Evolutionary conservation across 2,113 vertebrate species (phyloP), one percentile per base, ranked within the genome.

Genomic region (Chionomys nivalis): DNA sequence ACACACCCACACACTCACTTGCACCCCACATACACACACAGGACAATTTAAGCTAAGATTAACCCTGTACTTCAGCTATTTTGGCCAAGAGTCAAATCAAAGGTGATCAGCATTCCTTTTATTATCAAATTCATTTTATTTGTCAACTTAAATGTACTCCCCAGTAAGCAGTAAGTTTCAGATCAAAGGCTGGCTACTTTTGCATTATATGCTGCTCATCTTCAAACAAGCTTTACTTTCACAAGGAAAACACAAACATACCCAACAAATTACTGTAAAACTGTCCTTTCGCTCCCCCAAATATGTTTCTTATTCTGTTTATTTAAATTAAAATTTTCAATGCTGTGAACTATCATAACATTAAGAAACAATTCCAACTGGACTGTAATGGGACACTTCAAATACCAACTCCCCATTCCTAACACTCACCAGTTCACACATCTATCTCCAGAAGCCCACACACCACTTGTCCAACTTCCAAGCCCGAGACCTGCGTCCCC

Each of bases 31-130:
- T 1, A 21, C 76, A 17, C 76, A 33, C 76, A 52, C 76, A 36
- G 4, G 93, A 85, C 95, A 96, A 97, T 96, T 98, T 97, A 91
- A 23, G 96, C 93, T 95, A 97, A 97, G 44, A 86, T n/a, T 85
- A 81, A 36, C 73, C 66, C 87, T 97, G 21, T 28, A 66, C 21
- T 65, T 17, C 31, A 11, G 21, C 42, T 55, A 66, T 96, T 97
- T n/a, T 91, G 78, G 82, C 21, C 55, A 95, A 87, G n/a, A 88
- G 87, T 68, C 63, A 94, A 97, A 96, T 94, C 1, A 44, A 93
- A 2, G 13, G 39, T 68, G 75, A 31, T 83, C 61, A 24, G 16
- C 93, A 39, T 89, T 94, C 73, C 70, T 72, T 77, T 77, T 89
- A 89, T n/a, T 95, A 93, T 28, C n/a, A 94, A 95, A 66, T 70